Percentiles rank a stretch among this genome's conserved stretches.
Evolutionary conservation across 2,888 invertebrate species (phyloP).

Genomic region (Cyaniris semiargus): DNA sequence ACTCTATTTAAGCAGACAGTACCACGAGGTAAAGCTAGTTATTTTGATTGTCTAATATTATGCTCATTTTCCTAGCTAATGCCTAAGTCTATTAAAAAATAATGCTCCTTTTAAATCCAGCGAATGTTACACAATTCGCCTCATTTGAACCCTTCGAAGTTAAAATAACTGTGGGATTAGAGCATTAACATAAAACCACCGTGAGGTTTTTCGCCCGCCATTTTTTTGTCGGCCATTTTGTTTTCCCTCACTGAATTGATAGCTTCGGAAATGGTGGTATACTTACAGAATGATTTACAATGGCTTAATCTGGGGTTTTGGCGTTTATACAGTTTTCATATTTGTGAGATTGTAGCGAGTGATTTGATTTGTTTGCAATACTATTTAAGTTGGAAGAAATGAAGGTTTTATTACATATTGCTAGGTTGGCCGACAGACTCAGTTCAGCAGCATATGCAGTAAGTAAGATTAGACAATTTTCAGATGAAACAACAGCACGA

Average conservation of each 20-base stretch:
- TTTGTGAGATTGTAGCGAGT: not conserved
- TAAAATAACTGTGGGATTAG: constrained; percentile 10
- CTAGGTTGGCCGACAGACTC: no score
- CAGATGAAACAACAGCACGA: no score
- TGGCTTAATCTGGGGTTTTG: not conserved
- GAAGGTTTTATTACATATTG: no score
- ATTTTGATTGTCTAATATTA: not conserved
- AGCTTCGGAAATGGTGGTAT: not conserved
- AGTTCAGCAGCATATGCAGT: no score
- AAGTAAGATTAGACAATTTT: no score
- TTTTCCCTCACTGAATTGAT: not conserved
- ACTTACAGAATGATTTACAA: constrained; percentile 12
- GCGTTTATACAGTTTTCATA: not conserved
- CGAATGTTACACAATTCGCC: not conserved
- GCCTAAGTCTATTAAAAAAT: not conserved
- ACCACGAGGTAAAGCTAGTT: not conserved
- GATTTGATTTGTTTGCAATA: not conserved
- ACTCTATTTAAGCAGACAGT: not conserved
- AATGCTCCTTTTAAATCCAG: not conserved
- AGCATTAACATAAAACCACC: constrained; percentile 15
- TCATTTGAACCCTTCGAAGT: not conserved
- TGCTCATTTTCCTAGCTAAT: not conserved
- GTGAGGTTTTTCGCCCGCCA: not conserved
- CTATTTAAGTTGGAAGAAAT: not conserved
- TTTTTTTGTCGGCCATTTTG: constrained; percentile 13